Percentiles rank a stretch among this genome's conserved stretches.
Conservation (phyloP, 2,797 vertebrate genomes). For the Tragelaphus oryx region DNA sequence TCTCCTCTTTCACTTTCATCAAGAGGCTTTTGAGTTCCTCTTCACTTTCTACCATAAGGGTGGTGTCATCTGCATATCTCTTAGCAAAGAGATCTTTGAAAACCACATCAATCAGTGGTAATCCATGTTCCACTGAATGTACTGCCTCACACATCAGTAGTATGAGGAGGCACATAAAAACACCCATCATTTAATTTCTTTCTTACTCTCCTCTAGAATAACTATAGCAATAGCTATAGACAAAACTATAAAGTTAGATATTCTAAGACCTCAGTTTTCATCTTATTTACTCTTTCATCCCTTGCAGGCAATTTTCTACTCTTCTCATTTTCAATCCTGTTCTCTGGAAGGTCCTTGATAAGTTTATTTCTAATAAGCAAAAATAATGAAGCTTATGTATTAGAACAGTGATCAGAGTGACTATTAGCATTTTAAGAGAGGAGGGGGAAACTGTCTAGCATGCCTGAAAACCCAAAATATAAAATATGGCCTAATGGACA, state of each 20-base stretch:
- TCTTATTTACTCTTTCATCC: not conserved
- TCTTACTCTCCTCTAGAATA: not conserved
- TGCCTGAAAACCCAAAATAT: not conserved
- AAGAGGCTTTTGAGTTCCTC: no score
- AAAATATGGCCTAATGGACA: not conserved
- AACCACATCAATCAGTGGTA: not conserved
- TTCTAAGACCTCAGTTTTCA: not conserved
- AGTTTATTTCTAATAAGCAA: not conserved
- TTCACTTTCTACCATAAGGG: no score
- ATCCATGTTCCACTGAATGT: not conserved
- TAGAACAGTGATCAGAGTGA: not conserved
- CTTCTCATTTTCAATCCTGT: not conserved
- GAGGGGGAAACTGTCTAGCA: not conserved
- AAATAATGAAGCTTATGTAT: not conserved
- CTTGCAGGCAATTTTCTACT: not conserved
- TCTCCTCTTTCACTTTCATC: no score
- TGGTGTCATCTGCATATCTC: not conserved
- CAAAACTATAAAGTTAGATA: not conserved
- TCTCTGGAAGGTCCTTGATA: not conserved
- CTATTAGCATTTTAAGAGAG: not conserved
- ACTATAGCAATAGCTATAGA: not conserved
- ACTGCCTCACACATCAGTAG: not conserved
- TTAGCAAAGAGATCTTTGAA: not conserved
- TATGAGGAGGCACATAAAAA: not conserved
- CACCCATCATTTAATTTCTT: not conserved